Percentiles rank a stretch among this genome's conserved stretches.
Evolutionary conservation across 1,140 invertebrate species (phyloP).

Genomic region (Leptinotarsa texana): DNA sequence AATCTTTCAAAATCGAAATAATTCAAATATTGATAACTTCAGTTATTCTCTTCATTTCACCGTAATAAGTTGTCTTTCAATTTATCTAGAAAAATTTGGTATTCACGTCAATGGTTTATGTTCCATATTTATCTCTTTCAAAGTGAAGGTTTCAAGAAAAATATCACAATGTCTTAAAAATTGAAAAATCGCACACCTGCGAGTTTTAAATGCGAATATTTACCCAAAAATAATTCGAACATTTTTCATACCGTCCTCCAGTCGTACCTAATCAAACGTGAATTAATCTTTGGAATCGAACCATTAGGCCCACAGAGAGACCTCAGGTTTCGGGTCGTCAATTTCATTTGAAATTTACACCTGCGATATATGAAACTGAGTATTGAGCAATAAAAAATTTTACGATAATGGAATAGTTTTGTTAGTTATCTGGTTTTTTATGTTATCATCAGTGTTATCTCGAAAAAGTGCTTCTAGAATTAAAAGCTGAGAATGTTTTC

Average conservation of each 20-base stretch:
- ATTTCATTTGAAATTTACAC: constrained; percentile 15
- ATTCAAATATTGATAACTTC: too few relatives aligned
- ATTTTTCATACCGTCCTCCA: constrained; percentile 10
- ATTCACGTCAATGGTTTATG: too few relatives aligned
- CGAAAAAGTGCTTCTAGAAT: neutral
- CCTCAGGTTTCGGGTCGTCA: neutral
- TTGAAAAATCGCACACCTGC: constrained; percentile 24
- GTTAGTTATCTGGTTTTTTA: neutral
- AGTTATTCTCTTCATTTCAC: too few relatives aligned
- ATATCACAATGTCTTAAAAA: neutral
- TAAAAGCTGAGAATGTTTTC: constrained; percentile 6
- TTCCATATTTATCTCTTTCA: too few relatives aligned
- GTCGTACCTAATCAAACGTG: neutral
- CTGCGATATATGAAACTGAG: neutral
- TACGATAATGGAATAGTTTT: neutral
- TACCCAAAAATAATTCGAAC: constrained; percentile 17
- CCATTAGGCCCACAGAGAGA: neutral
- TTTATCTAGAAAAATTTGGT: too few relatives aligned
- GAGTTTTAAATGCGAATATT: constrained; percentile 1
- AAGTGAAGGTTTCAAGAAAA: neutral
- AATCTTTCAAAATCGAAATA: too few relatives aligned
- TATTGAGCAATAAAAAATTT: neutral
- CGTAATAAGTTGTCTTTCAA: too few relatives aligned
- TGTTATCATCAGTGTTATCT: neutral
- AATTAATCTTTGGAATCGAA: constrained; percentile 3